Evolutionary conservation across 2,113 vertebrate species (phyloP), one percentile per base, ranked within the genome.

Genomic region (Dissostichus mawsoni): DNA sequence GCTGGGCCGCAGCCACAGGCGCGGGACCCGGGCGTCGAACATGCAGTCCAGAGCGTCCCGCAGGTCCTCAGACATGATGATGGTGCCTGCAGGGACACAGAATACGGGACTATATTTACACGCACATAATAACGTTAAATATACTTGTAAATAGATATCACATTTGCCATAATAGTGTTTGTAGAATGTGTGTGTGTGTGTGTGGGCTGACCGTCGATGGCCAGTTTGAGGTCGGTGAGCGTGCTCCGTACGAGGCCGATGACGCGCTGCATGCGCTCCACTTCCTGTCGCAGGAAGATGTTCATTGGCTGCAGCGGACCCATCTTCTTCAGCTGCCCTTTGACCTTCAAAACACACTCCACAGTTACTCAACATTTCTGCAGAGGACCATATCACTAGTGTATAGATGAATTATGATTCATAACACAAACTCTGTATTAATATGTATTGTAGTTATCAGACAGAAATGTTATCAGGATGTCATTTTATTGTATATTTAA

Each of bases 61-160:
- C 76, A 97, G 83, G 74, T 96, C 96, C 92, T 97, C 95, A 9
- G 95, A 96, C 96, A 96, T 96, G 85, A 96, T 96, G 87, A 96
- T 96, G 52, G 95, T 94, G n/a, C 95, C 95, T 96, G 81, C 8
- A 65, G 75, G 0, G 3, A 45, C 4, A 1, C 2, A 14, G 0
- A 14, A 5, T 2, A 4, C 9, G 18, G 8, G 52, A 53, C 52
- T 53, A 41, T 41, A 1, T 41, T 41, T 41, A 41, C 36, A 41
- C 8, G 7, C 36, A 41, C 1, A 41, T 8, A 41, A 41, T 41
- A 41, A 41, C 36, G 36, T 7, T 8, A 41, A 41, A 41, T 8
- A 41, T 8, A 41, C 36, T 8, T 41, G 5, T 41, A 41, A 41
- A 41, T 41, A 29, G 29, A 29, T 29, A 29, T 29, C 29, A 29